phyloP scores from a whole-genome alignment of 2,113 vertebrate species.

The Pandion haliaetus region DNA sequence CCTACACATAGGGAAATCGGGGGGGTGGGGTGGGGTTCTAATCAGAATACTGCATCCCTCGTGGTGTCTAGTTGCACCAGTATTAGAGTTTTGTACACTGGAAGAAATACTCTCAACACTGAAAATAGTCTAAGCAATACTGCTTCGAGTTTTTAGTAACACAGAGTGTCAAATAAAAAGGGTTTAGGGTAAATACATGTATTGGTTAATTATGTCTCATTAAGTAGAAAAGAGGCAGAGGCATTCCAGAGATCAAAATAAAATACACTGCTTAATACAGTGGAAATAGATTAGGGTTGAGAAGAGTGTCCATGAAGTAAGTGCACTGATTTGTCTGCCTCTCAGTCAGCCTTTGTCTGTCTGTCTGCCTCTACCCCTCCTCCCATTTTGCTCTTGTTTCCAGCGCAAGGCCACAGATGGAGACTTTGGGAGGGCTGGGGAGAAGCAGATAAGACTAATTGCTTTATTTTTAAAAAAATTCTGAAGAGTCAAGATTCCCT shows the following conservation, averaged over 20 bases:
- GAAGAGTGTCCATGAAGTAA: not conserved
- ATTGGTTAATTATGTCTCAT: not conserved
- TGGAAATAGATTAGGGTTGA: not conserved
- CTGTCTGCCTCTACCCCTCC: not conserved
- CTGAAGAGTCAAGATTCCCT: not conserved
- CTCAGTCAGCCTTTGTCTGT: not conserved
- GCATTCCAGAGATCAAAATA: not conserved
- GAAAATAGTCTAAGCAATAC: not conserved
- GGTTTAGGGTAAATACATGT: not conserved
- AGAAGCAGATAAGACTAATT: not conserved
- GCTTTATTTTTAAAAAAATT: not conserved
- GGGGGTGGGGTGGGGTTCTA: not conserved
- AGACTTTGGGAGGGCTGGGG: not conserved
- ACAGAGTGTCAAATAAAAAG: not conserved
- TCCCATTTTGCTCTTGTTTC: not conserved
- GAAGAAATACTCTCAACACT: not conserved
- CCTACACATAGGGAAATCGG: not conserved
- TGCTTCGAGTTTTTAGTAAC: not conserved
- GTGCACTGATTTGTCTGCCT: not conserved
- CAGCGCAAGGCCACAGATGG: not conserved
- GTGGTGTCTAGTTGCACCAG: not conserved
- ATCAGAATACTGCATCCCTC: not conserved
- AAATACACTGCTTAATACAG: not conserved
- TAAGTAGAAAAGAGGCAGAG: not conserved
- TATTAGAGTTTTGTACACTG: not conserved